Evolutionary conservation across 2,797 vertebrate species (phyloP), one percentile per base, ranked within the genome.

Genomic region (Leucoraja ocellata): DNA sequence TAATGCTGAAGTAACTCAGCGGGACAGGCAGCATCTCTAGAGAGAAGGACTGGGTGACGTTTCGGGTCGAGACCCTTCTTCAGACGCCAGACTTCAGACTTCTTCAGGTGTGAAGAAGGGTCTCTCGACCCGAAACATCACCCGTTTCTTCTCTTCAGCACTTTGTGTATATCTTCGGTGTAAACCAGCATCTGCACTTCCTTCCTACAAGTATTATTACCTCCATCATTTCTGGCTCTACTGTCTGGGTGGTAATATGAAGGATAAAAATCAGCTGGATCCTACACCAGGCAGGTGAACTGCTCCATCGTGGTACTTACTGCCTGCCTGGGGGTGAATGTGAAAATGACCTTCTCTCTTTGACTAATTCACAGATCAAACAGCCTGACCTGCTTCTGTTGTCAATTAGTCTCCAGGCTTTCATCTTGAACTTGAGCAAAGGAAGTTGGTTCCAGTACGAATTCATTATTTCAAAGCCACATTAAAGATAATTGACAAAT

Each of bases 351-450:
- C 5, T 79, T 6, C 28, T 65, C 61, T 32, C 5, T 32, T n/a
- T 84, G 46, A 61, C 54, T 84, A 84, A 61, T 61, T 84, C 61
- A n/a, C 54, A 83, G 80, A 58, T 54, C 80, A 83, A 83, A 83
- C 4, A 61, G 25, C 11, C 46, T 58, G 80, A 58, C 80, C 23
- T 88, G 83, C 25, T 65, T n/a, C 61, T 88, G 14, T 11, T 63
- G 61, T n/a, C 83, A 88, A 88, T 65, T 32, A 61, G 61, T 65
- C 61, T 32, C 58, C 81, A 61, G 54, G 54, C 25, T 84, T 84
- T 58, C 13, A 65, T 32, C 58, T 88, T 18, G 83, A 65, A 88
- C 61, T 88, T 84, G 81, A 28, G 25, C 54, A 84, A 84, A 28
- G n/a, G 6, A 88, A 88, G 61, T 21, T 10, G 9, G 25, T 14